These are phyloP conservation scores for Artibeus lituratus DNA, from an alignment of 2,797 vertebrate species.

Conservation along the genomic window DNA sequence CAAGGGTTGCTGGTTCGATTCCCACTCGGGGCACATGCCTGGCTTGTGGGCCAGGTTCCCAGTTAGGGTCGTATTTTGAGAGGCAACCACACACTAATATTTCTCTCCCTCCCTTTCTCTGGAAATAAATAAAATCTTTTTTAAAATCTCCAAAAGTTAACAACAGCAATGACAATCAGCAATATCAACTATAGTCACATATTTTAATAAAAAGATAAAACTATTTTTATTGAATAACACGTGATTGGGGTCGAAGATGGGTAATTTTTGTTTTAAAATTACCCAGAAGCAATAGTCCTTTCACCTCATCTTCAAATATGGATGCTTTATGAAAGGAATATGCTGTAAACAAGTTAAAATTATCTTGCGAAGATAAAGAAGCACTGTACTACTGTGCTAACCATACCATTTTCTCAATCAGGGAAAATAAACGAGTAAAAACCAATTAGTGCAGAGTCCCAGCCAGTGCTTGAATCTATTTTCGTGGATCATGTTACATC, in stretches of 20 bases:
- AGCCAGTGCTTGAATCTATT: neutral
- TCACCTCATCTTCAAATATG: neutral
- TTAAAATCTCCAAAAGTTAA: slow-evolving; percentile 14
- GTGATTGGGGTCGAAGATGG: neutral
- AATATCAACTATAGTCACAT: neutral
- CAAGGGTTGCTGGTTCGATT: no score
- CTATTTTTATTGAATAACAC: slow-evolving; percentile 24
- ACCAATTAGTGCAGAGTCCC: neutral
- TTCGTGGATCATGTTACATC: neutral
- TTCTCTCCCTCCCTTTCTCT: no score
- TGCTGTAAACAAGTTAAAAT: neutral
- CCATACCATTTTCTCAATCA: neutral
- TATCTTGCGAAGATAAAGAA: neutral
- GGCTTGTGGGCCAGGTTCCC: no score
- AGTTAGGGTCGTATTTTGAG: no score
- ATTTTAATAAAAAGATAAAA: neutral
- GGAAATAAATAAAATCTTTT: no score
- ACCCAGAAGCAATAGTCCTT: neutral
- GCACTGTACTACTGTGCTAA: neutral
- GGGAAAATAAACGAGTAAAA: slow-evolving; percentile 33
- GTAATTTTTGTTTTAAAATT: slow-evolving; percentile 37
- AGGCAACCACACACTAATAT: no score
- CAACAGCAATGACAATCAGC: neutral
- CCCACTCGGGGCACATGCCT: no score
- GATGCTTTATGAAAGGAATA: slow-evolving; percentile 35